A percentile compares a stretch with the other conserved stretches of the same genome.
Conservation (phyloP, 2,113 vertebrate genomes). For the Dasyurus viverrinus region DNA sequence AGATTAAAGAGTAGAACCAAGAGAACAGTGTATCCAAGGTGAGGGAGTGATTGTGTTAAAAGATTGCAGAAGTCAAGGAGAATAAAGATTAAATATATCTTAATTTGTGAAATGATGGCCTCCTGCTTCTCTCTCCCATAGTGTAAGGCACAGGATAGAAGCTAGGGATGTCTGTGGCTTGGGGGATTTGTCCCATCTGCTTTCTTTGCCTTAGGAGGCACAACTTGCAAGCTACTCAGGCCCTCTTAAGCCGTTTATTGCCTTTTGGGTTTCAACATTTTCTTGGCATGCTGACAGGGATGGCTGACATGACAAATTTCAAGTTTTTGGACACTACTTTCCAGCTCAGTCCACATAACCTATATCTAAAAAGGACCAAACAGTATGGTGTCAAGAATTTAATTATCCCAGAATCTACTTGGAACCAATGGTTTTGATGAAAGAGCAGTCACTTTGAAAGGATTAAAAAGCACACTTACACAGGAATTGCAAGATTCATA, state of each 20-base stretch:
- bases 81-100: not conserved
- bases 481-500: not conserved
- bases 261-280: not conserved
- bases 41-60: not conserved
- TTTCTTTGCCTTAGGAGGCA: not conserved
- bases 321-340: not conserved
- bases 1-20: not conserved
- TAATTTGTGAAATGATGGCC: not conserved
- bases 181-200: not conserved
- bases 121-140: not conserved
- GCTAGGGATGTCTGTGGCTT: not conserved
- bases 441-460: accelerated
- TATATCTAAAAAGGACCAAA: not conserved
- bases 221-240: not conserved
- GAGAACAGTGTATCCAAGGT: not conserved
- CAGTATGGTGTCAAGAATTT: not conserved
- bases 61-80: not conserved
- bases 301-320: not conserved
- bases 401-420: accelerated
- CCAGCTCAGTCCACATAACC: not conserved
- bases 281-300: not conserved
- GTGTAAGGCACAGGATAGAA: not conserved
- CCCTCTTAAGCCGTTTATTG: not conserved
- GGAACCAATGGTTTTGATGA: accelerated
- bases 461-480: not conserved